Base-by-base conservation (phyloP, 1,140 invertebrate genomes). In the Drosophila sp. region DNA sequence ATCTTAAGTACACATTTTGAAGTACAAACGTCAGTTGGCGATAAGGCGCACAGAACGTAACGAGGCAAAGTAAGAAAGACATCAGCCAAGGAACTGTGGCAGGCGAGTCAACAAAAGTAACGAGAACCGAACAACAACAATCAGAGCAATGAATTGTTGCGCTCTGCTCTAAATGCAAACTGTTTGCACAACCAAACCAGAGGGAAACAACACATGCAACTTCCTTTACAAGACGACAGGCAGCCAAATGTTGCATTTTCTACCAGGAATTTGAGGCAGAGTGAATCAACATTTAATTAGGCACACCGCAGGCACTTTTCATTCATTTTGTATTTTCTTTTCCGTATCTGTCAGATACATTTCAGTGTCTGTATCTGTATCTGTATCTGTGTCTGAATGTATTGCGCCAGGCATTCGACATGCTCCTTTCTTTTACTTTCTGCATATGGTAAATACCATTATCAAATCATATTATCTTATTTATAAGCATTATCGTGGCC, bases 391-490 rank as follows among this genome's bases (percentile, higher is more conserved):
- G 25, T 45, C 36, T 36, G 16, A 40, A 53, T 16, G 29, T 53
- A 51, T 46, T 7, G 18, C 11, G 46, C 34, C 48, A 46, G 9
- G 27, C 38, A 16, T 36, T 34, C 3, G 18, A 13, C 18, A 70
- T 62, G 67, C 63, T 62, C 32, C 54, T 64, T 79, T 79, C 73
- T 73, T 89, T 78, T 76, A 76, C 73, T 89, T 90, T 89, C 77
- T 90, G 84, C 80, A 89, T 89, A 87, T 87, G 89, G 89, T 90
- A 90, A 90, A 90, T 90, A 90, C 78, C 89, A 89, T 90, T 90
- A 90, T 90, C 89, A 90, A 90, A 90, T 89, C 80, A 83, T 90
- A 90, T 90, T 90, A 90, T 90, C 89, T 90, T 90, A 90, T 90
- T 90, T 90, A 90, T 90, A 90, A 90, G 89, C 89, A 90, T 90